Evolutionary conservation across 2,113 vertebrate species (phyloP), one percentile per base, ranked within the genome.

Genomic region (Tautogolabrus adspersus): DNA sequence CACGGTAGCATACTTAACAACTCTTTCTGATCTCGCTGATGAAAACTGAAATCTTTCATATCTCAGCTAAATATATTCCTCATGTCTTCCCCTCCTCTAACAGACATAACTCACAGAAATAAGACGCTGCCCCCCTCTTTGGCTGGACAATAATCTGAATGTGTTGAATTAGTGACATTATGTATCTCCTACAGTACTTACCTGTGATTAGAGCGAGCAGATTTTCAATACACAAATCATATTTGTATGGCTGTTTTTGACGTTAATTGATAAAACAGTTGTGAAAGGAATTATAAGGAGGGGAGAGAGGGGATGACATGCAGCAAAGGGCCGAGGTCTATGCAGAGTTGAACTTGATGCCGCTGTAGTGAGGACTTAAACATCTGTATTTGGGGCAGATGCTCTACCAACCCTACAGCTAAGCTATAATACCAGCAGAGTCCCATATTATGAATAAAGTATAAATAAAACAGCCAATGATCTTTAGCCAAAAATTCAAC

Each of bases 1-100:
- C 51, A 70, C 12, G 11, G 66, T 72, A 51, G 66, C 40, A 16
- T 30, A 34, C 71, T 88, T 51, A 82, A 67, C 26, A 9, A 78
- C 75, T 88, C 83, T 79, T 40, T 83, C 61, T 86, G 73, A 87
- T 84, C 64, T 79, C 75, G 58, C 8, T 60, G 64, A 77, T 72
- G 42, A 77, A 79, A n/a, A 83, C 66, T 63, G 34, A 12, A 60
- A n/a, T 6, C 63, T 56, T 5, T 79, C 40, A 78, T 37, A 65
- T 64, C 57, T 78, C 52, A 21, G 70, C 16, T 58, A 30, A 15
- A 38, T 12, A 70, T 26, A 49, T 37, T 66, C 23, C 18, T 56
- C 11, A 61, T 55, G 55, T 71, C 66, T 64, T 42, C 38, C 23
- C 34, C 44, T 59, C 26, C 21, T 49, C 8, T 23, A 19, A 26